Evolutionary conservation across 2,797 vertebrate species (phyloP).

Genomic region (Pangasius krempfi): DNA sequence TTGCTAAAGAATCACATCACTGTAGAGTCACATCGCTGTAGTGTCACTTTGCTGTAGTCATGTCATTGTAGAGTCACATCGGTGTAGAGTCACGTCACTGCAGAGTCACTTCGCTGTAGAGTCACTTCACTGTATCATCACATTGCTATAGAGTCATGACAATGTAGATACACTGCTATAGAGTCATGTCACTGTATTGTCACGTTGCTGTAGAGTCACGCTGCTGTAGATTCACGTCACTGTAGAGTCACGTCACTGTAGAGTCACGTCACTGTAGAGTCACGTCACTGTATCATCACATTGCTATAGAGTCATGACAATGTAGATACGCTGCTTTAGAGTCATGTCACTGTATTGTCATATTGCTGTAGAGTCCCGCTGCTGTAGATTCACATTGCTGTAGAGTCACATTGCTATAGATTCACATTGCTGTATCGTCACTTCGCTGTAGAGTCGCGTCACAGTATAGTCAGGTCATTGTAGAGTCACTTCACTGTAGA

Average conservation of each 20-base stretch:
- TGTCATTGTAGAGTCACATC: not conserved
- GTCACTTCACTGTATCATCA: not conserved
- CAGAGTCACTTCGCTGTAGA: not conserved
- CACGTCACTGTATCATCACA: too few relatives aligned
- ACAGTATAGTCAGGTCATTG: not conserved
- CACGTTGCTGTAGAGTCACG: not conserved
- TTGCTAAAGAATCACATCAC: not conserved
- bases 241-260: not conserved
- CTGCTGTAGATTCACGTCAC: too few relatives aligned
- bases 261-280: not conserved
- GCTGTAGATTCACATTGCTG: not conserved
- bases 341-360: not conserved
- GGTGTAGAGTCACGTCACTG: not conserved
- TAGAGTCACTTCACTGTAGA: not conserved
- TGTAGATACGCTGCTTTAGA: not conserved
- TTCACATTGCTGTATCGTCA: not conserved
- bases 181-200: not conserved
- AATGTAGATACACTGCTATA: too few relatives aligned
- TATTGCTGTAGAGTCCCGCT: not conserved
- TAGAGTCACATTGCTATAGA: not conserved
- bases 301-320: not conserved
- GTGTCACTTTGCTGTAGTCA: not conserved
- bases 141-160: not conserved
- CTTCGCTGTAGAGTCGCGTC: not conserved
- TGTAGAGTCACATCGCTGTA: not conserved